Percentiles rank a stretch among this genome's conserved stretches.
Evolutionary conservation across 53 echinoderm and acorn worm species (phyloP).

Genomic region (Astropecten irregularis): DNA sequence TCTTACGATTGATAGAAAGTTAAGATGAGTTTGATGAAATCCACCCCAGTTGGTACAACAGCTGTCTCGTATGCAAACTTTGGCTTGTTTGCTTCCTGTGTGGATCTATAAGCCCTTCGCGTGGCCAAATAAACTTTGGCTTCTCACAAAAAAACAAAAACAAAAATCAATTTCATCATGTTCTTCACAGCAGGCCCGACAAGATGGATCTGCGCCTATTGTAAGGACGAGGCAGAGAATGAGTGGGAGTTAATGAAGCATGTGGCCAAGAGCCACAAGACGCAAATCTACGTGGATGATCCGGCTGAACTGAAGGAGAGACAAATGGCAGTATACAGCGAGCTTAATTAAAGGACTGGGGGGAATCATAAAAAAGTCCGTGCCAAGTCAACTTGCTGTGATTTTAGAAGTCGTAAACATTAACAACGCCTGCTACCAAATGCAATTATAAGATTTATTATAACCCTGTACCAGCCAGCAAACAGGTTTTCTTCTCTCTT

Average conservation of each 20-base stretch:
- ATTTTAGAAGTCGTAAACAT: background rate
- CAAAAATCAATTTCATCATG: too few species aligned
- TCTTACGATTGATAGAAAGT: too few species aligned
- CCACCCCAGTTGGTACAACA: too few species aligned
- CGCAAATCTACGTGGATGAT: slow-evolving; percentile 82
- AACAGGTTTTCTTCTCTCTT: too few species aligned
- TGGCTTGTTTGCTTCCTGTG: too few species aligned
- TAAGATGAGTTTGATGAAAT: too few species aligned
- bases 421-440: background rate
- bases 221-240: slow-evolving; percentile 63
- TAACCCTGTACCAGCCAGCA: too few species aligned
- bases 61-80: too few species aligned
- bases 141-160: too few species aligned
- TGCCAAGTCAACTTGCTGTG: background rate
- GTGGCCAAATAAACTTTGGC: too few species aligned
- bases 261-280: slow-evolving; percentile 69
- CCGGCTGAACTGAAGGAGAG: background rate
- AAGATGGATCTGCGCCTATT: slow-evolving; percentile 84
- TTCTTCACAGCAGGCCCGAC: slow-evolving; percentile 67
- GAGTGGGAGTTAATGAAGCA: slow-evolving; percentile 98
- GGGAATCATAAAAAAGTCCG: background rate
- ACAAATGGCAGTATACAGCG: background rate
- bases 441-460: too few species aligned
- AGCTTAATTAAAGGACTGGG: background rate
- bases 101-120: too few species aligned